Percentiles rank a stretch among this genome's conserved stretches.
Evolutionary conservation across 2,113 vertebrate species (phyloP).

Genomic region (Lepus americanus): DNA sequence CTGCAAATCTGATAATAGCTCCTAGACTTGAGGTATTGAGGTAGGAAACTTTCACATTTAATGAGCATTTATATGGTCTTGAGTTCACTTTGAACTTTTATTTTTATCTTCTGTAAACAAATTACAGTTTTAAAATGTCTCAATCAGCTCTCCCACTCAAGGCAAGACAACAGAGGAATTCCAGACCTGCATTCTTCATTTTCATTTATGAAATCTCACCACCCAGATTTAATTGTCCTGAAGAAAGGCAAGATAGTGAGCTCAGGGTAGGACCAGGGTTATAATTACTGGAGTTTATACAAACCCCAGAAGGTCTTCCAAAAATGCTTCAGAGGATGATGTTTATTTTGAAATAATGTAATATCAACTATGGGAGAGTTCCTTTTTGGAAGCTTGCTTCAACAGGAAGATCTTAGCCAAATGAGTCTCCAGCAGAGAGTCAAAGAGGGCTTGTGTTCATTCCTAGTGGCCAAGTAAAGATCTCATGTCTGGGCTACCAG

Average conservation of each 20-base stretch:
- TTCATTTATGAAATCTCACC: not conserved
- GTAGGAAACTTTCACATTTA: conserved; percentile 34
- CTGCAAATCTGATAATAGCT: conserved; percentile 57
- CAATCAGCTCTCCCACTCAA: not conserved
- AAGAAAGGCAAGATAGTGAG: not conserved
- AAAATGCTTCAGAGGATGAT: not conserved
- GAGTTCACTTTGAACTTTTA: conserved; percentile 28
- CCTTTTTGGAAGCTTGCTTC: not conserved
- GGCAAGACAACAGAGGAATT: not conserved
- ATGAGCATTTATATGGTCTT: conserved; percentile 36
- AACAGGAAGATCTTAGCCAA: not conserved
- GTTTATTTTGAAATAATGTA: conserved; percentile 29
- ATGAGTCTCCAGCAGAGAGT: not conserved
- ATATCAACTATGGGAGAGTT: not conserved
- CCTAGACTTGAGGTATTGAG: not conserved
- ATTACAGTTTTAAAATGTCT: conserved; percentile 5
- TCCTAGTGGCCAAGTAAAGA: not conserved
- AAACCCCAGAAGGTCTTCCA: not conserved
- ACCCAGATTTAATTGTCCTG: not conserved
- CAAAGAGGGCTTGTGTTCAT: not conserved
- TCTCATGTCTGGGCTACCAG: not conserved
- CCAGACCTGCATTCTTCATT: not conserved
- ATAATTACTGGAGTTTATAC: not conserved
- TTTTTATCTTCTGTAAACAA: conserved; percentile 35
- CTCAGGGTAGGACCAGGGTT: not conserved